Conservation (phyloP, 2,113 vertebrate species). For the Aspidoscelis tigris region DNA sequence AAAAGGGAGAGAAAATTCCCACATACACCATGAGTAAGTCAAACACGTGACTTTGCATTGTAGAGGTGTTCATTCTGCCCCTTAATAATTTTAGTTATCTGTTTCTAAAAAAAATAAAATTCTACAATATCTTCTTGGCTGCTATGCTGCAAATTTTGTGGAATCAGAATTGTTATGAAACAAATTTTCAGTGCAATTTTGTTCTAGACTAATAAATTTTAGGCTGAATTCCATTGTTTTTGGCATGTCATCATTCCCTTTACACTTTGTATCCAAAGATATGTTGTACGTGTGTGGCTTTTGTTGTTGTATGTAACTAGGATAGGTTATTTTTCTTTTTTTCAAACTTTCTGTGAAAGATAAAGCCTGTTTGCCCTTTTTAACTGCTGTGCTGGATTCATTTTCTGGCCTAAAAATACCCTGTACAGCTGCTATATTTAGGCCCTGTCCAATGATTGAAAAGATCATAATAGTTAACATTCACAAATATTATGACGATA, state of each 20-base stretch:
- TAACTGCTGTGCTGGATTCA: slow-evolving; percentile 46
- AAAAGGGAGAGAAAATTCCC: too few species aligned
- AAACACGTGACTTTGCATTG: too few species aligned
- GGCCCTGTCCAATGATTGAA: slow-evolving; percentile 38
- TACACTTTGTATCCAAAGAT: not conserved
- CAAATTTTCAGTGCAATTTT: not conserved
- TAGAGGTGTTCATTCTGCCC: too few species aligned
- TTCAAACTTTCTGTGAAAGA: not conserved
- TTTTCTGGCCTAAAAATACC: slow-evolving; percentile 72
- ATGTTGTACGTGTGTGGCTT: not conserved
- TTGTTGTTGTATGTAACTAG: not conserved
- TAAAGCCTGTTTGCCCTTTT: slow-evolving; percentile 13
- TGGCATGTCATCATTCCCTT: not conserved
- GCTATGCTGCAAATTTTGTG: not conserved
- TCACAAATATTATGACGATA: slow-evolving; percentile 30
- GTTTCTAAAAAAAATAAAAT: too few species aligned
- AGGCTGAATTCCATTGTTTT: not conserved
- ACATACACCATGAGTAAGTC: too few species aligned
- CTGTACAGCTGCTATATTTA: slow-evolving; percentile 62
- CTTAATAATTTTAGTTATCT: too few species aligned
- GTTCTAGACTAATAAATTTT: not conserved
- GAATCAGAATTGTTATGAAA: not conserved
- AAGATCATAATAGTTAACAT: slow-evolving; percentile 18
- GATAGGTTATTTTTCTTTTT: slow-evolving; percentile 4
- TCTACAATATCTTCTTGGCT: too few species aligned